Conservation (phyloP, 2,888 invertebrate species). For the Tupiocoris notatus region DNA sequence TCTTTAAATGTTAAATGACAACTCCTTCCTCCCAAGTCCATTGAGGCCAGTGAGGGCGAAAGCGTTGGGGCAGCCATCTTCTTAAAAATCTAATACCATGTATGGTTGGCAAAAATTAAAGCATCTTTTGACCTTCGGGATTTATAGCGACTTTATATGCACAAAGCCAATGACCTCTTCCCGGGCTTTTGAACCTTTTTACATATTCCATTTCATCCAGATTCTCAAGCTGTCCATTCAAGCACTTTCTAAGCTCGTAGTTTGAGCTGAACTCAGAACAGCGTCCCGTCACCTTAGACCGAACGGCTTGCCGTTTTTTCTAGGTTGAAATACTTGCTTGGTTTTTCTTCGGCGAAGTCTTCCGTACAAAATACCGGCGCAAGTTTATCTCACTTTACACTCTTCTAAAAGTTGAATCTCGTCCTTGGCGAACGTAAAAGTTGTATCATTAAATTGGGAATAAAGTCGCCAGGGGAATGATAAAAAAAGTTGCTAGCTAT, state of each 20-base stretch:
- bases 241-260: background rate
- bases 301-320: background rate
- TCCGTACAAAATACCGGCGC: background rate
- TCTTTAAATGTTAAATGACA: too few relatives aligned
- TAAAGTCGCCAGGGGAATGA: slow-evolving; percentile 4
- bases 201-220: background rate
- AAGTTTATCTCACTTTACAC: background rate
- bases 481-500: background rate
- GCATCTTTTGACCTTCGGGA: too few relatives aligned
- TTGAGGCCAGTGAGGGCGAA: too few relatives aligned
- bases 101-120: too few relatives aligned
- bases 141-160: background rate
- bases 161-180: background rate
- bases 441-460: slow-evolving; percentile 7
- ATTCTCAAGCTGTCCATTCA: background rate
- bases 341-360: background rate
- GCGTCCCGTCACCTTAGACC: background rate
- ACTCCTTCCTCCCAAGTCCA: too few relatives aligned
- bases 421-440: background rate
- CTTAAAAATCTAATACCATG: too few relatives aligned
- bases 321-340: background rate
- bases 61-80: too few relatives aligned
- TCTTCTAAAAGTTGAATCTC: background rate
- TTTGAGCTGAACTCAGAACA: background rate
- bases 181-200: background rate